A percentile compares a stretch with the other conserved stretches of the same genome.
Evolutionary conservation across 2,888 invertebrate genomes (phyloP).

Genomic region (Clostera curtula): DNA sequence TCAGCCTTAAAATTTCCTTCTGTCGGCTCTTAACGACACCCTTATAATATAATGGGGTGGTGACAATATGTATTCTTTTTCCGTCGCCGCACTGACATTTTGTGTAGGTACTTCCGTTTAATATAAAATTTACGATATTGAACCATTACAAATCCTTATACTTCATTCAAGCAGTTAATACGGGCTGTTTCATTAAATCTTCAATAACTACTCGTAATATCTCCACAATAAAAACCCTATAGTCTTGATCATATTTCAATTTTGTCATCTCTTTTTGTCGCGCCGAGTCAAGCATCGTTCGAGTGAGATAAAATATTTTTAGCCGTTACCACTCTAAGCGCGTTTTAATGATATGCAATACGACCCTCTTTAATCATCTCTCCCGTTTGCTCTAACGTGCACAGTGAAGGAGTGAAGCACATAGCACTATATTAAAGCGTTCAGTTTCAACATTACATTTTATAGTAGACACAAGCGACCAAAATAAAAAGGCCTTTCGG

Average conservation of each 20-base stretch:
- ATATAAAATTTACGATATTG: constrained; percentile 5
- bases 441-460: constrained; percentile 28
- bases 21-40: no score
- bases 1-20: no score
- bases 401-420: constrained; percentile 8
- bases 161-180: constrained; percentile 17
- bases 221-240: constrained; percentile 32
- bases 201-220: constrained; percentile 21
- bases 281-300: constrained; percentile 9
- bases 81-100: no score
- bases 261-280: constrained; percentile 22
- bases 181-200: constrained; percentile 18
- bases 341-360: constrained; percentile 55
- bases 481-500: constrained; percentile 23
- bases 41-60: no score
- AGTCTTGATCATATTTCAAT: constrained; percentile 36
- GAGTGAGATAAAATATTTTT: constrained; percentile 31
- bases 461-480: constrained; percentile 24
- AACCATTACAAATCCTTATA: constrained; percentile 5
- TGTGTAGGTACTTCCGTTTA: no score
- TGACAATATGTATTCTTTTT: no score
- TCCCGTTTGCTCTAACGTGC: constrained; percentile 19
- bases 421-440: constrained; percentile 15
- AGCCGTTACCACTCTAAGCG: constrained; percentile 20
- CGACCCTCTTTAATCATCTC: constrained; percentile 38